Conservation (phyloP, 2,113 vertebrate species). For the Lichenostomus cassidix region DNA sequence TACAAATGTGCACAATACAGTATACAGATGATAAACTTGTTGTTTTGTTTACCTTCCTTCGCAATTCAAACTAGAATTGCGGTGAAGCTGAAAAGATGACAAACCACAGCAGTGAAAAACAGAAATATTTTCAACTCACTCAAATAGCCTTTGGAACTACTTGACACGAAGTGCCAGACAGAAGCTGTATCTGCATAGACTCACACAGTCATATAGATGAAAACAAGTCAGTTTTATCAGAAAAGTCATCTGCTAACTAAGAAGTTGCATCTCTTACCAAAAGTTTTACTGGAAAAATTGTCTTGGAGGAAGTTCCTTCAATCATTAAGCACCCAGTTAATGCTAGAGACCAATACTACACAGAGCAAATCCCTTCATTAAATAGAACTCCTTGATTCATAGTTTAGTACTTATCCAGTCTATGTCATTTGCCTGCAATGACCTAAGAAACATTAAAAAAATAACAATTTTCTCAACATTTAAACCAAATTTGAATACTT, state of each 20-base stretch:
- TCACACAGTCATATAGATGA: background rate
- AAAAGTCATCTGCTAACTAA: background rate
- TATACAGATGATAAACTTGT: background rate
- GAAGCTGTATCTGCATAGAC: background rate
- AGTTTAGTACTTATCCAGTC: background rate
- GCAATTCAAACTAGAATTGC: conserved; percentile 10
- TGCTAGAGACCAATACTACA: background rate
- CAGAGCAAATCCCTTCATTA: background rate
- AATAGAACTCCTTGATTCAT: background rate
- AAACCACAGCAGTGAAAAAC: background rate
- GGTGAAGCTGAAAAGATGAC: background rate
- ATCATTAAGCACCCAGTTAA: background rate
- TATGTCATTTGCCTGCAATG: background rate
- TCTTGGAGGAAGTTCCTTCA: background rate
- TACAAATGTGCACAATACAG: background rate
- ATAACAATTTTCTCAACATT: background rate
- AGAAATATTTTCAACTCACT: background rate
- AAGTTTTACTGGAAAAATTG: background rate
- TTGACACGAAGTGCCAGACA: background rate
- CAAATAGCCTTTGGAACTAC: background rate
- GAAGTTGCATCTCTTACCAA: background rate
- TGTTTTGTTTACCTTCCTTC: background rate
- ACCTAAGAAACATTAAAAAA: background rate
- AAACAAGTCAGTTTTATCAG: background rate
- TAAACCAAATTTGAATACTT: background rate